Base-by-base conservation (phyloP, 1,140 invertebrate species). In the Dolichoris vasculosae region DNA sequence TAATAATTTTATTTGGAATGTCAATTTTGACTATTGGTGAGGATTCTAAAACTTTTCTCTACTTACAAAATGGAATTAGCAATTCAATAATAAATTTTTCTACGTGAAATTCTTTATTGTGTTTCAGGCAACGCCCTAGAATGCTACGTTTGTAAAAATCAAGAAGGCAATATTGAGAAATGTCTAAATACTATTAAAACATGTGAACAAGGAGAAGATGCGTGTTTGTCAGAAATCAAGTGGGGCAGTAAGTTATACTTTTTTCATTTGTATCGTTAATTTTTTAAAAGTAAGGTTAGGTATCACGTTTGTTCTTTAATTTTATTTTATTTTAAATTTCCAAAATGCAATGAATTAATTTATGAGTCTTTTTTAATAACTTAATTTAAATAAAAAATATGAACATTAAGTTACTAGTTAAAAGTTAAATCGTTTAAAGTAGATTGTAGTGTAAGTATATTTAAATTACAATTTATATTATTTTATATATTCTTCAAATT, bases 91-190 rank as follows among this genome's bases (percentile, higher is more conserved):
- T 30, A 1, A 11, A 38, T 32, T 48, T 59, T 0, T 69, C n/a
- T 4, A 48, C 8, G 77, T 59, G 26, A 30, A 75, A 59, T 23
- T 83, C 35, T 38, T 40, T 69, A n/a, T 20, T 79, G 26, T 51
- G 40, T 87, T 90, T 85, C 76, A 96, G 97, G 94, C 89, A 89
- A 93, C 90, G 94, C 95, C 86, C 94, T 99, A 85, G 98, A 99
- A 94, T 99, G 98, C 93, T 99, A 99, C 92, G 98, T 99, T 23
- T 99, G 98, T 92, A 95, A 96, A 81, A 95, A 97, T 88, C 98
- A 99, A 94, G 97, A 98, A 88, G 96, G 97, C 87, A 99, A 99
- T 90, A 95, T 94, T 51, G 98, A 97, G 87, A 99, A 99, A 94
- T 99, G 98, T 92, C 93, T 97, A 17, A 98, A 97, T 90, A 98